Percentiles rank a stretch among this genome's conserved stretches.
Evolutionary conservation across 2,113 vertebrate genomes (phyloP).

Genomic region (Anhinga rufa): DNA sequence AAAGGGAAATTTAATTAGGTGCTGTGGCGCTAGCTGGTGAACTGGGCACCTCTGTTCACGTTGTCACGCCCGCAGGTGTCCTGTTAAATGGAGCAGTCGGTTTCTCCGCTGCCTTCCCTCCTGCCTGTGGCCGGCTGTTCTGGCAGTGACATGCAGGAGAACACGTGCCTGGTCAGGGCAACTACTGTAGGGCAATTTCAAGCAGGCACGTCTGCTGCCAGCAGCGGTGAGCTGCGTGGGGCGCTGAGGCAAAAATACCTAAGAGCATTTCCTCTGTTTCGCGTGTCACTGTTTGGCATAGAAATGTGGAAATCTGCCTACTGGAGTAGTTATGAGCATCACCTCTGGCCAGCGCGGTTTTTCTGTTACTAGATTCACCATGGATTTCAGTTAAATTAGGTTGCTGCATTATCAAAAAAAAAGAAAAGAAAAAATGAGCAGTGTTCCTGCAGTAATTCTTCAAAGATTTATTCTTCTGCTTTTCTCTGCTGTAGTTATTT

Average conservation of each 20-base stretch:
- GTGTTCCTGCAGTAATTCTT: neutral
- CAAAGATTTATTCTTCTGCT: neutral
- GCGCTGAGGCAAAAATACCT: neutral
- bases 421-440: neutral
- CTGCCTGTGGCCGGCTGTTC: neutral
- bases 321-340: neutral
- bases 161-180: fast-evolving
- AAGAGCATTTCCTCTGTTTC: neutral
- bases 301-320: neutral
- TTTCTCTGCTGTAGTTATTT: neutral
- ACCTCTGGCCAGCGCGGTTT: neutral
- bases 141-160: neutral
- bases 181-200: neutral
- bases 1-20: neutral
- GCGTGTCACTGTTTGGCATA: fast-evolving
- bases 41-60: neutral
- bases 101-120: neutral
- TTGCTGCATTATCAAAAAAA: neutral
- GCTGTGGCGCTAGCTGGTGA: neutral
- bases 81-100: fast-evolving
- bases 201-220: neutral
- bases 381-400: neutral
- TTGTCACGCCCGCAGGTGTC: neutral
- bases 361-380: neutral
- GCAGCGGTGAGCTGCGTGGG: neutral